Evolutionary conservation across 35 echinoderm and acorn worm genomes (phyloP).

Genomic region (Holothuria glaberrima): DNA sequence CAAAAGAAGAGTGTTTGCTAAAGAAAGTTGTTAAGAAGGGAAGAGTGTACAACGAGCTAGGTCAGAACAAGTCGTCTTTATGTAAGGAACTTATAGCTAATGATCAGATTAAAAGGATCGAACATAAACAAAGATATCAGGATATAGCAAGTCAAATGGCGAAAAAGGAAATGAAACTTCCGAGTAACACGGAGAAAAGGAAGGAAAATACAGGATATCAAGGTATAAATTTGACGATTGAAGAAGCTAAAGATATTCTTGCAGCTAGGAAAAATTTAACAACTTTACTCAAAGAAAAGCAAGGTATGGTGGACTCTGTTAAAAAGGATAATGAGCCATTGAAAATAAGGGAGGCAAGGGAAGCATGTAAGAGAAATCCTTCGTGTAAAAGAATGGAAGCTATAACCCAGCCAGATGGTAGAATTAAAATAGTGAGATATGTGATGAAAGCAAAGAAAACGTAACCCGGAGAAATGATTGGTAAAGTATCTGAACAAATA

Average conservation of each 20-base stretch:
- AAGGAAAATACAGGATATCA: background rate
- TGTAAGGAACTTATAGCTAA: constrained; percentile 12
- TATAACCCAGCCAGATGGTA: background rate
- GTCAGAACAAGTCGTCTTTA: background rate
- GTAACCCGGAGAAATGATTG: too few relatives aligned
- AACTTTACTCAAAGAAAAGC: background rate
- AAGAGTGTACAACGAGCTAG: background rate
- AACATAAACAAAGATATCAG: background rate
- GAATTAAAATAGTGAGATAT: constrained; percentile 14
- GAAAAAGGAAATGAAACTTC: background rate
- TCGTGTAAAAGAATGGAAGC: constrained; percentile 1
- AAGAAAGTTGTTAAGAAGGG: background rate
- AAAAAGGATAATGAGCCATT: background rate
- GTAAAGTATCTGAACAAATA: too few relatives aligned
- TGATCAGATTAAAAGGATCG: constrained; percentile 19
- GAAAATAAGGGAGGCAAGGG: background rate
- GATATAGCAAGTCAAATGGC: background rate
- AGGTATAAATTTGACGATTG: background rate
- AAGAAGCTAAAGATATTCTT: background rate
- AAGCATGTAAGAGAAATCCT: constrained; percentile 27
- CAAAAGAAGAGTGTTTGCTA: constrained; percentile 11
- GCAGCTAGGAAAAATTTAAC: background rate
- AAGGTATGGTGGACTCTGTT: background rate
- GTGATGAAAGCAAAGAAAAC: too few relatives aligned
- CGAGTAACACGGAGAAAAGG: background rate